Evolutionary conservation across 2,797 vertebrate genomes (phyloP).

Genomic region (Percopsis omiscomaycus): DNA sequence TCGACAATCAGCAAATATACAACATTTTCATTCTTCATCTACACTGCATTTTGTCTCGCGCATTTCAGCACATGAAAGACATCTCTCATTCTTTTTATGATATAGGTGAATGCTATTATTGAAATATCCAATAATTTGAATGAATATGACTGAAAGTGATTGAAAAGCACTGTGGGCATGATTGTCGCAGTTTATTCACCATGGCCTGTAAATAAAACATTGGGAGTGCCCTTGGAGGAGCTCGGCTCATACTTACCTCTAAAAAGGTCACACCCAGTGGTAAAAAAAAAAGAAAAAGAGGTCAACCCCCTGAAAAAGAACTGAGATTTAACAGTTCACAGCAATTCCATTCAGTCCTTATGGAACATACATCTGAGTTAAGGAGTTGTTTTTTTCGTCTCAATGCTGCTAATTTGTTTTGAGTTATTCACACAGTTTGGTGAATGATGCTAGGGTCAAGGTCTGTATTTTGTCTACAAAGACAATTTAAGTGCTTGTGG

Average conservation of each 20-base stretch:
- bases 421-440: constrained; percentile 24
- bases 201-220: constrained; percentile 68
- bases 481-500: no score
- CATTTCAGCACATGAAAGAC: no score
- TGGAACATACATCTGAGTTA: constrained; percentile 32
- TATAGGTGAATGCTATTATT: no score
- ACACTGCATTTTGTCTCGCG: no score
- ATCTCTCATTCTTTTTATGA: no score
- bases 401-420: constrained; percentile 36
- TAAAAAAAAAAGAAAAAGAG: constrained; percentile 50
- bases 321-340: constrained; percentile 67
- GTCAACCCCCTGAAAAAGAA: constrained; percentile 69
- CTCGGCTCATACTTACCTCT: constrained; percentile 68
- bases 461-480: no score
- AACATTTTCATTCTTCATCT: no score
- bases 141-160: constrained; percentile 30
- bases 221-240: constrained; percentile 57
- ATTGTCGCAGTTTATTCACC: constrained; percentile 63
- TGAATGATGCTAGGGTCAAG: constrained; percentile 22
- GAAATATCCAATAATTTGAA: no score
- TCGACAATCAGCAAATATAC: no score
- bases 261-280: constrained; percentile 70
- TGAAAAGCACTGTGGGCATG: constrained; percentile 56
- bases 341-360: constrained; percentile 52
- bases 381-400: constrained; percentile 45